These are phyloP conservation scores for Oceanodroma leucorhoa DNA, from an alignment of 2,797 vertebrate species.

Conservation along the genomic window DNA sequence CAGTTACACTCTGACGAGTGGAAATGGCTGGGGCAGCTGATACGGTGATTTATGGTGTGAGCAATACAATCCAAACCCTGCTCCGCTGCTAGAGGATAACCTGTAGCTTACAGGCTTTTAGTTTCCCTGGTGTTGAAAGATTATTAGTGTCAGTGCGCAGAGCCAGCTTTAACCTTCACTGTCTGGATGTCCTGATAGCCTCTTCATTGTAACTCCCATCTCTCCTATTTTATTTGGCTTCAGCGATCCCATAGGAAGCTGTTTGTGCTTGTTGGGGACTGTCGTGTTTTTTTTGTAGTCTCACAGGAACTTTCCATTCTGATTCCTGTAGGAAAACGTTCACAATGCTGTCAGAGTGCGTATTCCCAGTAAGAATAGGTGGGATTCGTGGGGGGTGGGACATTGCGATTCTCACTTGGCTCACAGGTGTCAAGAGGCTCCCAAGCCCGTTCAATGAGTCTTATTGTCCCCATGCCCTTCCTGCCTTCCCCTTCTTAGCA, in stretches of 20 bases:
- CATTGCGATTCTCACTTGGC: background rate
- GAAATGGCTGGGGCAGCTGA: conserved; percentile 26
- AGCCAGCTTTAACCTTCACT: background rate
- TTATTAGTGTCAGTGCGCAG: background rate
- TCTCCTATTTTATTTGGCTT: background rate
- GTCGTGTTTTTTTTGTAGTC: background rate
- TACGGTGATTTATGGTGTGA: conserved; percentile 23
- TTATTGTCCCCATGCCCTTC: background rate
- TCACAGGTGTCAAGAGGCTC: background rate
- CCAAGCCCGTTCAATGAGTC: background rate
- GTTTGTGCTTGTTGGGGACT: background rate
- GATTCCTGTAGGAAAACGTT: background rate
- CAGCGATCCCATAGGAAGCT: background rate
- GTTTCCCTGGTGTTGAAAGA: background rate
- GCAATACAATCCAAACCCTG: conserved; percentile 8
- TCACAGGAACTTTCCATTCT: background rate
- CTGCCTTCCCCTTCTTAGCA: background rate
- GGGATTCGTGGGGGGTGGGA: background rate
- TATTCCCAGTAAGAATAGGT: background rate
- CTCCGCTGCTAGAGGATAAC: background rate
- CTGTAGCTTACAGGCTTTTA: background rate
- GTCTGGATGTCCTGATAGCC: background rate
- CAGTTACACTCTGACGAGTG: background rate
- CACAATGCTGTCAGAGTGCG: accelerated
- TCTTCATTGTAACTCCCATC: accelerated